Evolutionary conservation across 2,888 invertebrate genomes (phyloP).

Genomic region (Flabesymbios commensalis): DNA sequence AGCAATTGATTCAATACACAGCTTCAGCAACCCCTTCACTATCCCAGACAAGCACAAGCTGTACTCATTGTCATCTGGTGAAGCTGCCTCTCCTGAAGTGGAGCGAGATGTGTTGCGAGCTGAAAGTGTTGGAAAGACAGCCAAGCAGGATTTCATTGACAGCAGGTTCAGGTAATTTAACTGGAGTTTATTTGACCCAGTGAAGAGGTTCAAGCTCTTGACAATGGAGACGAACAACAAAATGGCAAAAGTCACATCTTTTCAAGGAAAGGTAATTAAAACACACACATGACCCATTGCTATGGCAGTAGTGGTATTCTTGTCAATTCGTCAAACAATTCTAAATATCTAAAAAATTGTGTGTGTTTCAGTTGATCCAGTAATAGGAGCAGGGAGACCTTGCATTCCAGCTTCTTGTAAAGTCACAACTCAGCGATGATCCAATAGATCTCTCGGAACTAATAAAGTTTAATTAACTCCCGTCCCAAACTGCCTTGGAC

Average conservation of each 20-base stretch:
- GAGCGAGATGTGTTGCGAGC: slow-evolving; percentile 14
- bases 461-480: neutral
- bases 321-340: too few relatives aligned
- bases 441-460: neutral
- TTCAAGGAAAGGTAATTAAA: slow-evolving; percentile 20
- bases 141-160: slow-evolving; percentile 10
- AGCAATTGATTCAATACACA: slow-evolving; percentile 15
- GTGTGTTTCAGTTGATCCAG: too few relatives aligned
- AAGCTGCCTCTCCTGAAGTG: slow-evolving; percentile 8
- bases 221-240: slow-evolving; percentile 20
- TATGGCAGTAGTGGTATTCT: too few relatives aligned
- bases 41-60: slow-evolving; percentile 14
- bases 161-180: neutral
- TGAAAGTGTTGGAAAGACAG: slow-evolving; percentile 7
- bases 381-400: slow-evolving; percentile 5
- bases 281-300: too few relatives aligned
- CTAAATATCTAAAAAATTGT: too few relatives aligned
- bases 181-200: slow-evolving; percentile 16
- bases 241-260: slow-evolving; percentile 17
- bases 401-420: slow-evolving; percentile 3
- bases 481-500: too few relatives aligned
- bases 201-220: slow-evolving; percentile 9
- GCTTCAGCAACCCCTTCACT: slow-evolving; percentile 26
- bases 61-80: slow-evolving; percentile 26
- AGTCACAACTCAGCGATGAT: neutral